Conservation (phyloP, 2,797 vertebrate genomes). For the Cephalopachus bancanus region DNA sequence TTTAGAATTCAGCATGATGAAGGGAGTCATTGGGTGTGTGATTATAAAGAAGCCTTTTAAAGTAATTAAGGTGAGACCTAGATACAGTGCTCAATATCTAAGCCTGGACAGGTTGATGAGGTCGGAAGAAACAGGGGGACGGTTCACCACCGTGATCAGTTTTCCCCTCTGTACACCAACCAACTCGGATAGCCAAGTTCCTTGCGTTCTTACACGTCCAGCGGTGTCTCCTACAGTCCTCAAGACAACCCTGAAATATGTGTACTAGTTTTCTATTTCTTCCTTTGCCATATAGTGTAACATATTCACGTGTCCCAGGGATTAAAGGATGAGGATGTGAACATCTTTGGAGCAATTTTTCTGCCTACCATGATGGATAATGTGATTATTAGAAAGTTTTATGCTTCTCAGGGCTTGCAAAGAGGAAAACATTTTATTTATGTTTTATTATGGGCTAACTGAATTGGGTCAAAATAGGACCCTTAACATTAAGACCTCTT, state of each 20-base stretch:
- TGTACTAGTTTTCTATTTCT: neutral
- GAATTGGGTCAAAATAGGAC: neutral
- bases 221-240: neutral
- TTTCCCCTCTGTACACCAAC: neutral
- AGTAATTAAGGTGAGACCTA: neutral
- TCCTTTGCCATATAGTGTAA: neutral
- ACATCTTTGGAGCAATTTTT: neutral
- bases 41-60: neutral
- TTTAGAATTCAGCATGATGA: slow-evolving; percentile 46
- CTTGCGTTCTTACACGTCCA: rapidly evolving
- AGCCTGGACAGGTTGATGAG: neutral
- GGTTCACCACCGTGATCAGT: neutral
- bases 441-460: neutral
- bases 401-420: neutral
- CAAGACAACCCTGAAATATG: no score
- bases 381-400: neutral
- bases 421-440: neutral
- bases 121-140: neutral
- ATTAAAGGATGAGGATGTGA: neutral
- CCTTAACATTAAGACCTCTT: neutral
- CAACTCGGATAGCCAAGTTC: neutral
- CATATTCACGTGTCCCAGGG: neutral
- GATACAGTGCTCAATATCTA: neutral
- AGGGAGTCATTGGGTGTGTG: neutral
- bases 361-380: neutral